Base-by-base conservation (phyloP, 2,797 vertebrate species). In the Apogon hyalosoma region DNA sequence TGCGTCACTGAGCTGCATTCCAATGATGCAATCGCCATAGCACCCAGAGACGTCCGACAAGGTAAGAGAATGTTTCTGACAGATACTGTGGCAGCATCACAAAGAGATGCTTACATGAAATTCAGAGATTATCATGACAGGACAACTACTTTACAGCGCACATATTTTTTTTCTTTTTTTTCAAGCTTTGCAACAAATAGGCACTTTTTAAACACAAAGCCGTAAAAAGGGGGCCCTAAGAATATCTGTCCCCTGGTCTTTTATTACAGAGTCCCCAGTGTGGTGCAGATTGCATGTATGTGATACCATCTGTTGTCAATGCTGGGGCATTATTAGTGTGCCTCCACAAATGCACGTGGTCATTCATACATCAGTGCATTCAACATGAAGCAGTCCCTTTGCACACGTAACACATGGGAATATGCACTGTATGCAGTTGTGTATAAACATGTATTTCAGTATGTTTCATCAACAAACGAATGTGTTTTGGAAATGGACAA, bases 1-100 rank as follows among this genome's bases (percentile, higher is more conserved):
- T 96, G 96, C 9, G 95, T 97, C 86, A 96, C 97, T 0, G 95
- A 98, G 82, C 92, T 96, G 86, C 97, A 97, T 76, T 95, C 96
- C 36, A 97, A 93, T 55, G 95, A 93, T 52, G 96, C 93, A 43
- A 93, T 97, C 33, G 96, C 95, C 68, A 92, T 96, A 71, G 94
- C 96, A 3, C 95, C 95, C 54, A 94, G 96, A 14, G 95, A 97
- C 58, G 95, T 96, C 79, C 94, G 93, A 3, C 96, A 96, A 85
- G 97, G 97, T 99, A 95, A 94, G 96, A 16, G 16, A 18, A 31
- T 41, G 16, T 24, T 33, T 28, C 43, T 68, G 16, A 40, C 40
- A n/a, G 52, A 28, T 18, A 15, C 15, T 57, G 7, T 33, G 5
- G 31, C 5, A 8, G 31, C 7, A 33, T 33, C 42, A 19, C 11